Evolutionary conservation across 2,797 vertebrate genomes (phyloP).

Genomic region (Erethizon dorsatum): DNA sequence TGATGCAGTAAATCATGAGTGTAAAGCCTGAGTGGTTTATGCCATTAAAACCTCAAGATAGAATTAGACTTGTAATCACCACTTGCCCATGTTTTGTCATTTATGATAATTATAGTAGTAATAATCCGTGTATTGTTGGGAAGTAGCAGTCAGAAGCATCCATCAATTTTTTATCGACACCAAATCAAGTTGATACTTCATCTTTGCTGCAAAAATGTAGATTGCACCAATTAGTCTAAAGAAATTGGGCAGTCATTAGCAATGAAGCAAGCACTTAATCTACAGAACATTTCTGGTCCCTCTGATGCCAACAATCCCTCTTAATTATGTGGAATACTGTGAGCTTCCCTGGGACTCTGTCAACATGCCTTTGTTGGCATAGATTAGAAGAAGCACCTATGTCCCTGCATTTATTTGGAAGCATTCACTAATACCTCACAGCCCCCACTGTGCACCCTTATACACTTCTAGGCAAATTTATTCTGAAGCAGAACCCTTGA

Average conservation of each 20-base stretch:
- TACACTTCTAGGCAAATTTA: slow-evolving; percentile 31
- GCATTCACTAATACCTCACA: background rate
- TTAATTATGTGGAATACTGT: slow-evolving; percentile 76
- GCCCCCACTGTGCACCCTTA: background rate
- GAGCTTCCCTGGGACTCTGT: slow-evolving; percentile 65
- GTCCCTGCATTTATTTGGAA: slow-evolving; percentile 48
- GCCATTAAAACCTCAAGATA: slow-evolving; percentile 84
- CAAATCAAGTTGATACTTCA: slow-evolving; percentile 85
- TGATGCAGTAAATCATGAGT: slow-evolving; percentile 81
- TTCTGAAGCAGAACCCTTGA: slow-evolving; percentile 51
- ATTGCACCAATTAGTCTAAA: slow-evolving; percentile 87
- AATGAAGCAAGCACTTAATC: slow-evolving; percentile 84
- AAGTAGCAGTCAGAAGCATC: slow-evolving; percentile 83
- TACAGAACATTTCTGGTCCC: slow-evolving; percentile 74
- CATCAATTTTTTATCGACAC: slow-evolving; percentile 87
- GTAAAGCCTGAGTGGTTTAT: slow-evolving; percentile 81
- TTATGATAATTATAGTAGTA: slow-evolving; percentile 85
- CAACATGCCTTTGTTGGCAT: slow-evolving; percentile 26
- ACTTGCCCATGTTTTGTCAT: slow-evolving; percentile 86
- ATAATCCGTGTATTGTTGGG: slow-evolving; percentile 84
- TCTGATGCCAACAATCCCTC: slow-evolving; percentile 80
- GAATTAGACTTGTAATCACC: slow-evolving; percentile 86
- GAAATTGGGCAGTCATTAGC: slow-evolving; percentile 85
- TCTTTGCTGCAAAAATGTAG: slow-evolving; percentile 85
- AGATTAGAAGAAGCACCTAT: slow-evolving; percentile 3